Percentiles rank a stretch among this genome's conserved stretches.
Evolutionary conservation across 2,888 invertebrate species (phyloP).

Genomic region (Exephanes ischioxanthus): DNA sequence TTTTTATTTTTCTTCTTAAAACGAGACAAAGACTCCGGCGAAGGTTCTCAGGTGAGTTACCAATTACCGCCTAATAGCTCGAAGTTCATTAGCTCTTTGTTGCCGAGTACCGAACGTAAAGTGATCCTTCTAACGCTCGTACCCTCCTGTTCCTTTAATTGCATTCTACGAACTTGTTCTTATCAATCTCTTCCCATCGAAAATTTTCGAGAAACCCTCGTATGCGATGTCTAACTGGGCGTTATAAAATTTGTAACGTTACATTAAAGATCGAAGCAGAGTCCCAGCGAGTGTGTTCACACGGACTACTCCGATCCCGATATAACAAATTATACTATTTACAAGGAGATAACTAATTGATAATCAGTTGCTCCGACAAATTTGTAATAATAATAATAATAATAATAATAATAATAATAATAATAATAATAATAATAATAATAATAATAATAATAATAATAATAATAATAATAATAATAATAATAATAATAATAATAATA

Average conservation of each 20-base stretch:
- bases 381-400: too few relatives aligned
- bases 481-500: too few relatives aligned
- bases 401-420: too few relatives aligned
- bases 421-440: too few relatives aligned
- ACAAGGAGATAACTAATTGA: neutral
- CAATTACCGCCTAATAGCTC: constrained; percentile 75
- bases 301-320: neutral
- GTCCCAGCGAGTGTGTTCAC: neutral
- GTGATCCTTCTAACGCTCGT: neutral
- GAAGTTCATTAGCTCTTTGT: constrained; percentile 71
- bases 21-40: constrained; percentile 66
- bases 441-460: too few relatives aligned
- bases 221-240: constrained; percentile 3
- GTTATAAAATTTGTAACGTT: constrained; percentile 10
- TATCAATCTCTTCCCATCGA: neutral
- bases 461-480: too few relatives aligned
- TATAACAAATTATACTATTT: constrained; percentile 10
- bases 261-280: constrained; percentile 9
- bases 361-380: too few relatives aligned
- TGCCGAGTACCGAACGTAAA: neutral
- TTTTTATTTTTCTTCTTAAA: constrained; percentile 29
- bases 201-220: neutral
- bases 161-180: neutral
- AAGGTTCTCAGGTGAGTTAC: constrained; percentile 70
- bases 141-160: neutral